These are phyloP conservation scores for Malacoraja senta DNA, from an alignment of 2,797 vertebrate genomes.

Conservation along the genomic window DNA sequence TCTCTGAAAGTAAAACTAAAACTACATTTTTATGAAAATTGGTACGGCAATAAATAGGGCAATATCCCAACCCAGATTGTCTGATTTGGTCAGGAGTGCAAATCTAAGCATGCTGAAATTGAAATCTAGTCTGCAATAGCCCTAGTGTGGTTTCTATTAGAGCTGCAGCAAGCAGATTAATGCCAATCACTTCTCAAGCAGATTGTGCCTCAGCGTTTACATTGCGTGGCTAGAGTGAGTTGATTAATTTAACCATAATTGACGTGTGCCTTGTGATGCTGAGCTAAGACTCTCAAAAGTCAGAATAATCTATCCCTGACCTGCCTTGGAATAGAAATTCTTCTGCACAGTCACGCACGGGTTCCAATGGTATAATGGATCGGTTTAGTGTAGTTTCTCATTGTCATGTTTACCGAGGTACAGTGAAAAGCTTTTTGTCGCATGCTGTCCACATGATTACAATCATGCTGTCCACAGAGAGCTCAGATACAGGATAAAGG, in stretches of 20 bases:
- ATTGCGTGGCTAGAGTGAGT: neutral
- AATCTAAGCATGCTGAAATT: neutral
- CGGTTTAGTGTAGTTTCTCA: too few relatives aligned
- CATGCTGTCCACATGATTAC: too few relatives aligned
- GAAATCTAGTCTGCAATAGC: neutral
- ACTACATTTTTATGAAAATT: neutral
- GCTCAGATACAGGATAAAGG: too few relatives aligned
- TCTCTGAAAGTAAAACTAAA: too few relatives aligned
- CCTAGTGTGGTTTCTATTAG: neutral
- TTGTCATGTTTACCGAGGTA: too few relatives aligned
- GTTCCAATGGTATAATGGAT: neutral
- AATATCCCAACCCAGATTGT: neutral
- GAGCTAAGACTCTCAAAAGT: neutral
- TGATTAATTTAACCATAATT: conserved; percentile 9
- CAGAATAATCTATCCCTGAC: neutral
- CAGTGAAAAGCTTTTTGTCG: too few relatives aligned
- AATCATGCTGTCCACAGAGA: too few relatives aligned
- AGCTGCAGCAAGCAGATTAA: neutral
- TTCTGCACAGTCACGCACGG: neutral
- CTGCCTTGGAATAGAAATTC: neutral
- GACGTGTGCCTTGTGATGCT: neutral
- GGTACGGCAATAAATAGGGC: neutral
- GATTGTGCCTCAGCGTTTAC: neutral
- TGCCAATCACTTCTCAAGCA: neutral
- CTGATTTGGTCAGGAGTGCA: neutral